Conservation (phyloP, 2,888 invertebrate genomes). For the Dolomedes plantarius region DNA sequence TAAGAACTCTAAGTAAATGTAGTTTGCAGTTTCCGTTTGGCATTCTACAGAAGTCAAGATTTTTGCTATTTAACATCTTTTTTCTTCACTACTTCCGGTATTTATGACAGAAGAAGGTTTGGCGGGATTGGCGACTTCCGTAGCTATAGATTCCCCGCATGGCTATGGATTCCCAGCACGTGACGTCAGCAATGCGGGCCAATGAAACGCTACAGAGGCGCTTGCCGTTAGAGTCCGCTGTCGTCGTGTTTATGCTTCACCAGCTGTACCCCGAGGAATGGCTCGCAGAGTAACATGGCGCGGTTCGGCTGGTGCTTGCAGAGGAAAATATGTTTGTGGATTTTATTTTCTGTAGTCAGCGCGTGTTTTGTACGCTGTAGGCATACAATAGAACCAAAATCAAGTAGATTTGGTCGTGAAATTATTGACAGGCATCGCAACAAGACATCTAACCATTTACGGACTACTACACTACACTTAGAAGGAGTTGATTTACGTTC, state of each 20-base stretch:
- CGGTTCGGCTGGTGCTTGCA: constrained; percentile 32
- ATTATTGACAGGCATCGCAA: constrained; percentile 23
- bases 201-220: background rate
- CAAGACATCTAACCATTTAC: background rate
- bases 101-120: background rate
- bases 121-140: constrained; percentile 14
- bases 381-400: constrained; percentile 16
- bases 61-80: too few species aligned
- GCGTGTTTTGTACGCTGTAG: constrained; percentile 24
- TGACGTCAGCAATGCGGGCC: constrained; percentile 16
- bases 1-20: too few species aligned
- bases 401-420: background rate
- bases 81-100: too few species aligned
- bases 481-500: constrained; percentile 63
- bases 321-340: background rate
- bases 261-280: constrained; percentile 41
- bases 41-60: too few species aligned
- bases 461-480: constrained; percentile 48
- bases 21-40: too few species aligned
- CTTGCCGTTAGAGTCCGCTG: constrained; percentile 41
- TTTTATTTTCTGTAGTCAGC: constrained; percentile 32
- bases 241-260: constrained; percentile 54
- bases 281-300: constrained; percentile 59
- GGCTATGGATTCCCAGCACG: background rate
- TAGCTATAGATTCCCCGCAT: background rate